Conservation (phyloP, 2,113 vertebrate species). For the Girardinichthys multiradiatus region DNA sequence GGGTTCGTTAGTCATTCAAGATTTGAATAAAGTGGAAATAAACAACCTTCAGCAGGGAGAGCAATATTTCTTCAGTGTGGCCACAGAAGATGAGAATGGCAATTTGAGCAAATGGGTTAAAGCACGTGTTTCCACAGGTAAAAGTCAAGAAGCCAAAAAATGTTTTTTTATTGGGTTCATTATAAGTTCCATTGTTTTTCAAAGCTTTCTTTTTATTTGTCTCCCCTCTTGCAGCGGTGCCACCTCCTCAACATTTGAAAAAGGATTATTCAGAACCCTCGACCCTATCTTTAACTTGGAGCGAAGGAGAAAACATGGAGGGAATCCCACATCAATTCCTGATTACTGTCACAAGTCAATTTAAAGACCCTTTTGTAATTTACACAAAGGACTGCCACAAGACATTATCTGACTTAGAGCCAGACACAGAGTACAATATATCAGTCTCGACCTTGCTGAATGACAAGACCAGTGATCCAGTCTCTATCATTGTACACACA, state of each 20-base stretch:
- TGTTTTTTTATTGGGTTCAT: not conserved
- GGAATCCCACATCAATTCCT: conserved; percentile 35
- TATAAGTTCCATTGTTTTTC: not conserved
- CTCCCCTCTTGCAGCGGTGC: conserved; percentile 17
- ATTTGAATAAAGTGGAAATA: conserved; percentile 30
- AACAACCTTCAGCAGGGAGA: conserved; percentile 31
- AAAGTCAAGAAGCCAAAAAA: not conserved
- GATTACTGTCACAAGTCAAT: conserved; percentile 8
- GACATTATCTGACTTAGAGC: conserved; percentile 13
- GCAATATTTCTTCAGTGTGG: conserved; percentile 35
- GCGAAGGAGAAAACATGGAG: conserved; percentile 25
- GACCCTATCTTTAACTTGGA: conserved; percentile 31
- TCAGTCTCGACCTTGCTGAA: conserved; percentile 24
- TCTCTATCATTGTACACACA: conserved; percentile 20
- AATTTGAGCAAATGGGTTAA: conserved; percentile 20
- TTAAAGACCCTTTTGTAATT: not conserved
- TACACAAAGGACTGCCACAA: not conserved
- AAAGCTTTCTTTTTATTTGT: not conserved
- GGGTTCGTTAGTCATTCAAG: conserved; percentile 1
- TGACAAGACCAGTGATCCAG: not conserved
- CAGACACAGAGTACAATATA: conserved; percentile 30
- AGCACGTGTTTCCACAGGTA: conserved; percentile 33
- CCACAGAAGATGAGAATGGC: conserved; percentile 21
- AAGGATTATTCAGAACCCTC: conserved; percentile 8
- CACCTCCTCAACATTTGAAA: conserved; percentile 5